Conservation (phyloP, 2,113 vertebrate species). For the Microtus montanus region DNA sequence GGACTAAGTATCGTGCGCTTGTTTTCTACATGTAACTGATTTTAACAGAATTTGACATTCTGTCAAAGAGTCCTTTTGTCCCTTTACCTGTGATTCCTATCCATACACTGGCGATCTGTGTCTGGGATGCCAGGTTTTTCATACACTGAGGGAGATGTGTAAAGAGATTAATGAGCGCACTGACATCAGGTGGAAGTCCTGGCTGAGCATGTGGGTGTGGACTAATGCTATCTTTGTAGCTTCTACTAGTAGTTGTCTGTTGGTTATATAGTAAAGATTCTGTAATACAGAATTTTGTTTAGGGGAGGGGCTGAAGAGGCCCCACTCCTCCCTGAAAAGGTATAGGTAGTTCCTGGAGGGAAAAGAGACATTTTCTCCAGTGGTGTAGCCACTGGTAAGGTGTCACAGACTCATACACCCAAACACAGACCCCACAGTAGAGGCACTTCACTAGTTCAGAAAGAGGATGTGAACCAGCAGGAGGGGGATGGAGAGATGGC, state of each 20-base stretch:
- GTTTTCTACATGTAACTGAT: neutral
- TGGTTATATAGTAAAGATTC: constrained; percentile 18
- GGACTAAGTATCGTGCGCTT: neutral
- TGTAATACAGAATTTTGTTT: neutral
- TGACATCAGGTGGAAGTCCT: neutral
- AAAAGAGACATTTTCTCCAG: neutral
- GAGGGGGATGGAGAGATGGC: no score
- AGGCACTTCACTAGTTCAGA: no score
- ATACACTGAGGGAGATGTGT: neutral
- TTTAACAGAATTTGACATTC: constrained; percentile 30
- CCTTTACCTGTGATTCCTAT: neutral
- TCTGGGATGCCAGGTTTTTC: neutral
- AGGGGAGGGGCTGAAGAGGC: neutral
- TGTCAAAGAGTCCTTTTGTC: constrained; percentile 33
- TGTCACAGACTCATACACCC: neutral
- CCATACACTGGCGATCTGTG: neutral
- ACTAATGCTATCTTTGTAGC: neutral
- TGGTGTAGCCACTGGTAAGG: neutral
- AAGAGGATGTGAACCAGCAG: no score
- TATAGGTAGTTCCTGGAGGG: neutral
- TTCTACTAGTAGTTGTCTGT: neutral
- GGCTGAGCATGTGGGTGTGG: neutral
- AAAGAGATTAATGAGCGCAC: neutral
- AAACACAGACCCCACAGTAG: neutral
- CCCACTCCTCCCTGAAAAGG: neutral